A percentile compares a stretch with the other conserved stretches of the same genome.
These are phyloP conservation scores for Trematomus bernacchii DNA, from an alignment of 2,797 vertebrate genomes.

Conservation along the genomic window DNA sequence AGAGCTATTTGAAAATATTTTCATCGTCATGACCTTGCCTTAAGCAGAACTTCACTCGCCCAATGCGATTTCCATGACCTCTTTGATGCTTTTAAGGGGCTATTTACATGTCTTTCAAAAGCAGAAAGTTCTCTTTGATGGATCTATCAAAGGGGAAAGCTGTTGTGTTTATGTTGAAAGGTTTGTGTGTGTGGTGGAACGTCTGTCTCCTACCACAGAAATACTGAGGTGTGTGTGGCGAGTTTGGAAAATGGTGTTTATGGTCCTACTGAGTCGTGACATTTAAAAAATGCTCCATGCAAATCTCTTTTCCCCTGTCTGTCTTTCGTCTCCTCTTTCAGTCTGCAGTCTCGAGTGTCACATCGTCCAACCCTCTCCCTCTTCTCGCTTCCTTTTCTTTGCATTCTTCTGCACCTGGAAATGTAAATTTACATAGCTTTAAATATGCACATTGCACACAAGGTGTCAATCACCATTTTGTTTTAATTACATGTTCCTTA, in stretches of 20 bases:
- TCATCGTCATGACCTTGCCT: neutral
- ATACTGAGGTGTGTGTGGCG: slow-evolving; percentile 4
- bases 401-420: slow-evolving; percentile 43
- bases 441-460: slow-evolving; percentile 38
- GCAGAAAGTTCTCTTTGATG: slow-evolving; percentile 51
- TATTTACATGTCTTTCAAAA: slow-evolving; percentile 48
- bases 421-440: slow-evolving; percentile 48
- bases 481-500: slow-evolving; percentile 64
- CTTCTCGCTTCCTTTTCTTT: slow-evolving; percentile 3
- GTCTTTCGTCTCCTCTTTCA: slow-evolving; percentile 27
- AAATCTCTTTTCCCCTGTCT: slow-evolving; percentile 48
- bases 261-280: slow-evolving; percentile 49
- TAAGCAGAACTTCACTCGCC: slow-evolving; percentile 13
- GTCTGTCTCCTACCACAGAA: neutral
- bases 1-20: neutral
- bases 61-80: slow-evolving; percentile 27
- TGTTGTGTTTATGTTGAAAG: slow-evolving; percentile 41
- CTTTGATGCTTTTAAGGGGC: slow-evolving; percentile 37
- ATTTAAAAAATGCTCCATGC: slow-evolving; percentile 62
- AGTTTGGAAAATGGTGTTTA: slow-evolving; percentile 51
- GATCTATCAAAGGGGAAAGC: slow-evolving; percentile 46
- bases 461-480: slow-evolving; percentile 66
- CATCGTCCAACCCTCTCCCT: slow-evolving; percentile 4
- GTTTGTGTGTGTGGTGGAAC: slow-evolving; percentile 1
- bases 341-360: slow-evolving; percentile 29